phyloP scores from a whole-genome alignment of 2,113 vertebrate genomes.

The Cynocephalus volans region DNA sequence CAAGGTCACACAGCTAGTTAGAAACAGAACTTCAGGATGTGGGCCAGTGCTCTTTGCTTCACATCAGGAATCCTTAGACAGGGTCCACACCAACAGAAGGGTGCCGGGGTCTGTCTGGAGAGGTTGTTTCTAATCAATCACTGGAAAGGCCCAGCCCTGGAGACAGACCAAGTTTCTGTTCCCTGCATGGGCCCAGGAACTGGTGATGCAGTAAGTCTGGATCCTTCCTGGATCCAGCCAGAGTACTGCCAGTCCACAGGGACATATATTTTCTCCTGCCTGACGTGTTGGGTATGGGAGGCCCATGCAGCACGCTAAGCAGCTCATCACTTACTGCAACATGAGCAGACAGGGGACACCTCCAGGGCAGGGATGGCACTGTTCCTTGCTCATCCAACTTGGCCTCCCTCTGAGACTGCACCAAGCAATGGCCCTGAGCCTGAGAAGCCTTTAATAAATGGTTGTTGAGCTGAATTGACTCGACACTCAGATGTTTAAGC shows the following conservation, averaged over 20 bases:
- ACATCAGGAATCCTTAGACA: neutral
- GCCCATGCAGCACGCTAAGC: neutral
- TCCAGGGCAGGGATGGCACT: neutral
- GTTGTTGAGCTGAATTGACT: neutral
- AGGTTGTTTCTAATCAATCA: neutral
- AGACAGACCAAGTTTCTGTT: neutral
- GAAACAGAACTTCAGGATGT: too few species aligned
- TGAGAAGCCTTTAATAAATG: neutral
- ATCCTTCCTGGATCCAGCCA: neutral
- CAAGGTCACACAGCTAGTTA: too few species aligned
- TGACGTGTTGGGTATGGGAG: neutral
- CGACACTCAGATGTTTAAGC: neutral
- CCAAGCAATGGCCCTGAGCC: neutral
- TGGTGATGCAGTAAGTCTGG: neutral
- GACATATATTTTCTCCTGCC: neutral
- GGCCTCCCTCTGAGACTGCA: neutral
- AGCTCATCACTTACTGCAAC: neutral
- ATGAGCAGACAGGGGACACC: neutral
- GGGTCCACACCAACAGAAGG: neutral
- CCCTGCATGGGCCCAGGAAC: neutral
- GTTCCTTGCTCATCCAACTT: neutral
- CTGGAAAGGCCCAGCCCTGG: neutral
- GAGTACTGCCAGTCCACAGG: neutral
- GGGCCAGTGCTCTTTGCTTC: neutral
- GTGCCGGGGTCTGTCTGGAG: neutral